These are phyloP conservation scores for Ypsolopha sequella DNA, from an alignment of 2,888 invertebrate species.

Conservation along the genomic window DNA sequence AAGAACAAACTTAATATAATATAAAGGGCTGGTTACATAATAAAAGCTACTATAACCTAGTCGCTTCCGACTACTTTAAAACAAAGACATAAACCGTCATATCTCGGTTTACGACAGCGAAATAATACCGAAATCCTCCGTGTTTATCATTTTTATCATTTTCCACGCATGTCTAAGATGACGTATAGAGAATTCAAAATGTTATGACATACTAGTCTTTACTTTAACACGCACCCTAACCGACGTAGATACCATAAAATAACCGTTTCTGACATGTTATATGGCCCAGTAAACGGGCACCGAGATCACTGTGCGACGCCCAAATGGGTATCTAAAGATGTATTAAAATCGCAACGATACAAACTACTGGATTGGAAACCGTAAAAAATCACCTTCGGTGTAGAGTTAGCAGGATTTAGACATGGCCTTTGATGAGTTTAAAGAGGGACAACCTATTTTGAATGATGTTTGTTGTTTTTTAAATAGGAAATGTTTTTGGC, in stretches of 20 bases:
- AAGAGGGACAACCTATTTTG: slow-evolving; percentile 14
- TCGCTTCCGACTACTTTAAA: slow-evolving; percentile 4
- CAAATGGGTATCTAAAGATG: slow-evolving; percentile 59
- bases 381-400: slow-evolving; percentile 42
- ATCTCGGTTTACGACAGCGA: slow-evolving; percentile 8
- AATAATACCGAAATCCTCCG: slow-evolving; percentile 24
- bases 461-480: slow-evolving; percentile 5
- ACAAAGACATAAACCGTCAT: slow-evolving; percentile 23
- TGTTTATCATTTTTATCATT: slow-evolving; percentile 34
- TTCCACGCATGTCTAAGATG: slow-evolving; percentile 25
- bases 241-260: slow-evolving; percentile 49
- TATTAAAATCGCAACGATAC: slow-evolving; percentile 63
- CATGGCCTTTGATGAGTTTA: background rate
- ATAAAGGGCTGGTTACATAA: background rate
- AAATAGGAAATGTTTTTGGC: no score
- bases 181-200: slow-evolving; percentile 58
- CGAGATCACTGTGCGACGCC: slow-evolving; percentile 30
- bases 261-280: slow-evolving; percentile 64
- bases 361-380: slow-evolving; percentile 62
- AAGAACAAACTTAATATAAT: no score
- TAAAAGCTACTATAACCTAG: background rate
- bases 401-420: slow-evolving; percentile 21
- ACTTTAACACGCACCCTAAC: slow-evolving; percentile 30
- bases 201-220: slow-evolving; percentile 58
- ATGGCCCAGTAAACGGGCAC: slow-evolving; percentile 57